These are phyloP conservation scores for Xestia xanthographa DNA, from an alignment of 2,888 invertebrate genomes.

Conservation along the genomic window DNA sequence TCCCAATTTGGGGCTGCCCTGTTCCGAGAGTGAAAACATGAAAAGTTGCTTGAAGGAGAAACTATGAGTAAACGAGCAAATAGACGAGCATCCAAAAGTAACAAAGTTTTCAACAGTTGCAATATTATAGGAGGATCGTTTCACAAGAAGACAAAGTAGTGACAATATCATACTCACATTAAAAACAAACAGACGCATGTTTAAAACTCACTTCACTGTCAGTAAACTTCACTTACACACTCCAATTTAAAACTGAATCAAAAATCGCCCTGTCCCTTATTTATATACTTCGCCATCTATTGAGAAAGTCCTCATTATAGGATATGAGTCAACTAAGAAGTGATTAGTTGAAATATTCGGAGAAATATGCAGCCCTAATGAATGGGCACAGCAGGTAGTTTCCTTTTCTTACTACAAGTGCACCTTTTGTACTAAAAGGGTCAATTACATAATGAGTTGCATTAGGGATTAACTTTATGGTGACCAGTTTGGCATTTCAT, in stretches of 20 bases:
- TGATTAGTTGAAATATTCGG: conserved; percentile 45
- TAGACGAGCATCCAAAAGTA: not conserved
- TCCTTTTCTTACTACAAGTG: too few relatives aligned
- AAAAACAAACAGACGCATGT: conserved; percentile 47
- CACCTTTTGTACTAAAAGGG: not conserved
- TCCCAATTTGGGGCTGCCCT: too few relatives aligned
- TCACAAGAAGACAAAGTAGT: not conserved
- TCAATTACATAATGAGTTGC: conserved; percentile 1
- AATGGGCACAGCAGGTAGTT: not conserved
- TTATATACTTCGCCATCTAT: conserved; percentile 1
- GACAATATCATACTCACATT: conserved; percentile 56
- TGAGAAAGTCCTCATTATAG: conserved; percentile 12
- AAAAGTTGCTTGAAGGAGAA: not conserved
- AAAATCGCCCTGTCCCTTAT: not conserved
- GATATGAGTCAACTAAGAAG: not conserved
- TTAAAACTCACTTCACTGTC: conserved; percentile 1
- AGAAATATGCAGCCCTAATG: conserved; percentile 22
- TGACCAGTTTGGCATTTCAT: not conserved
- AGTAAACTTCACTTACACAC: not conserved
- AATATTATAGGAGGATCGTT: not conserved
- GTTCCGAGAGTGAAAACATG: too few relatives aligned
- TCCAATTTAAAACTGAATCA: conserved; percentile 30
- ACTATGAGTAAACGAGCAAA: not conserved
- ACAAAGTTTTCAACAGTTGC: not conserved
- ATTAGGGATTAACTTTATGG: not conserved